phyloP scores from a whole-genome alignment of 2,113 vertebrate species.

The Collichthys lucidus region DNA sequence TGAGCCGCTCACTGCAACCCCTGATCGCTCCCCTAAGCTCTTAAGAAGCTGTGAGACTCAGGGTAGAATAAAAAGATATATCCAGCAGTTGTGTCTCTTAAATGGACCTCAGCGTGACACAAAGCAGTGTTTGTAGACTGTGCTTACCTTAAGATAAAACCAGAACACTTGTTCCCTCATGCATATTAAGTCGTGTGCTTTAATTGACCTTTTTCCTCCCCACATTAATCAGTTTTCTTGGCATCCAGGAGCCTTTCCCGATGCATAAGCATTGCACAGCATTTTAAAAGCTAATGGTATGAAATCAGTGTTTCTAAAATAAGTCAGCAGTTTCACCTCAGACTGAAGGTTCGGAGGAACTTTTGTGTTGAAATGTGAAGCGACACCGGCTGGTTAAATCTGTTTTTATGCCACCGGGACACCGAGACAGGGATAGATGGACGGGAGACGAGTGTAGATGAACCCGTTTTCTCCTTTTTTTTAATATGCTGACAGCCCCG shows the following conservation, averaged over 20 bases:
- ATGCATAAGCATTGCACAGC: neutral
- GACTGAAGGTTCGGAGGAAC: neutral
- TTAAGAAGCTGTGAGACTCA: slow-evolving; percentile 31
- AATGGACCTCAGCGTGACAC: slow-evolving; percentile 16
- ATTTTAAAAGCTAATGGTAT: neutral
- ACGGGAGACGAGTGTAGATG: slow-evolving; percentile 1
- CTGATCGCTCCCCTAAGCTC: slow-evolving; percentile 32
- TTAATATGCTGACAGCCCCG: slow-evolving; percentile 22
- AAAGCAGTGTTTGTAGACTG: neutral
- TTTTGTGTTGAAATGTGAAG: slow-evolving; percentile 9
- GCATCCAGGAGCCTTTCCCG: neutral
- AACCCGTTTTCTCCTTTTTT: slow-evolving; percentile 19
- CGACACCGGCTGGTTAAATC: slow-evolving; percentile 15
- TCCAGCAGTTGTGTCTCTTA: slow-evolving; percentile 1
- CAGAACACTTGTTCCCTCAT: neutral
- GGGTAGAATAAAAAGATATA: neutral
- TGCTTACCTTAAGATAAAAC: slow-evolving; percentile 15
- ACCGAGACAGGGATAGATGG: neutral
- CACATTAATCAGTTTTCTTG: neutral
- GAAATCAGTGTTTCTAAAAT: neutral
- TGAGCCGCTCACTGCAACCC: slow-evolving; percentile 23
- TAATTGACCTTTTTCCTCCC: neutral
- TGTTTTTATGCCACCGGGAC: slow-evolving; percentile 6
- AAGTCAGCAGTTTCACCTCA: neutral
- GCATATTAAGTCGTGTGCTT: neutral